phyloP scores from a whole-genome alignment of 2,113 vertebrate species.

The Mustelus asterias region DNA sequence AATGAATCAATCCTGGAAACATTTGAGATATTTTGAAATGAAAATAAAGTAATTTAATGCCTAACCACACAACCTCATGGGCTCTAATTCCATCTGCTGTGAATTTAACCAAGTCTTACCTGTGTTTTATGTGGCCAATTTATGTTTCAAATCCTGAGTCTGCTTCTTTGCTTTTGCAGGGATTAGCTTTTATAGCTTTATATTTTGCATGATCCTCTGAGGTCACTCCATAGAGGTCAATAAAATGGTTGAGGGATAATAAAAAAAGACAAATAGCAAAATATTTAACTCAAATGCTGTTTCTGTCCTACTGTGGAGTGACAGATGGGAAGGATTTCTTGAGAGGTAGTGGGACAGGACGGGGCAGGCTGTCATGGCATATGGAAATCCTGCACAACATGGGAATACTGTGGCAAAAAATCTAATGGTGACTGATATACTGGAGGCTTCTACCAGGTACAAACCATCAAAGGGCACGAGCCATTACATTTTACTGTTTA shows the following conservation, averaged over 20 bases:
- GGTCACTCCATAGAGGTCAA: not conserved
- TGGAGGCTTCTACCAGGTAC: not conserved
- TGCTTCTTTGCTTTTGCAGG: not conserved
- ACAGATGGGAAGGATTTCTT: slow-evolving; percentile 7
- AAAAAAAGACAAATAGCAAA: not conserved
- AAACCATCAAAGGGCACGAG: not conserved
- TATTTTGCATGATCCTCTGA: not conserved
- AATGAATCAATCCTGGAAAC: not conserved
- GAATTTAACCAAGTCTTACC: not conserved
- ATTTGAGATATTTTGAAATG: not conserved
- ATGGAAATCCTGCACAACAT: not conserved
- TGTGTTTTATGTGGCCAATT: not conserved
- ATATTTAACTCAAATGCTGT: not conserved
- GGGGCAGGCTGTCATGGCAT: slow-evolving; percentile 14
- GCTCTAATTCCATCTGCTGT: not conserved
- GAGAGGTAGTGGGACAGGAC: not conserved
- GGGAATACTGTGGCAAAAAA: not conserved
- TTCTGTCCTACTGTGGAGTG: not conserved
- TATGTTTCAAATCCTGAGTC: not conserved
- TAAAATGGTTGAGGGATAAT: not conserved
- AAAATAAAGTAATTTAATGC: not conserved
- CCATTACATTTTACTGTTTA: not conserved
- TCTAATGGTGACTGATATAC: not conserved
- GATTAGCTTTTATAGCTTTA: not conserved
- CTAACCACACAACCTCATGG: not conserved